These are phyloP conservation scores for Pollenia amentaria DNA, from an alignment of 2,888 invertebrate genomes.

Conservation along the genomic window DNA sequence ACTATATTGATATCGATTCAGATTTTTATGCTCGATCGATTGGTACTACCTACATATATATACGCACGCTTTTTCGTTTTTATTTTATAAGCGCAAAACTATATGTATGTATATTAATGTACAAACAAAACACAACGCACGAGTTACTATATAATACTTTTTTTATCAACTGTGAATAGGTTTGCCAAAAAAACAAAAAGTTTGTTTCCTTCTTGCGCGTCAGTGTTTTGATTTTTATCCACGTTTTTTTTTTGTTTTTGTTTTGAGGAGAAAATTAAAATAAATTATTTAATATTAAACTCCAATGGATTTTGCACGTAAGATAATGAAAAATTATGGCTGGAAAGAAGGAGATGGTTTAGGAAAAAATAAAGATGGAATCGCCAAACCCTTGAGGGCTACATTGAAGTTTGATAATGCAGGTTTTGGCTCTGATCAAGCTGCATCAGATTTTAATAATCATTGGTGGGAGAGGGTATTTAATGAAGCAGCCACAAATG, in stretches of 20 bases:
- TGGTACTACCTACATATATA: too few species aligned
- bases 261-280: background rate
- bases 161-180: too few species aligned
- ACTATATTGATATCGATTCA: too few species aligned
- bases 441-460: conserved; percentile 89
- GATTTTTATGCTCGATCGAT: too few species aligned
- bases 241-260: conserved; percentile 32
- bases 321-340: conserved; percentile 82
- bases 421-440: conserved; percentile 91
- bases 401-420: conserved; percentile 91
- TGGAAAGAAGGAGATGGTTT: conserved; percentile 87
- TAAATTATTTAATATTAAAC: conserved; percentile 1
- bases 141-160: too few species aligned
- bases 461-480: conserved; percentile 94
- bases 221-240: conserved; percentile 36
- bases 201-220: too few species aligned
- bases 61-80: too few species aligned
- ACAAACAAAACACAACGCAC: too few species aligned
- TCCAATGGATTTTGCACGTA: conserved; percentile 83
- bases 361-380: conserved; percentile 92
- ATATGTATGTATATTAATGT: too few species aligned
- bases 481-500: conserved; percentile 89
- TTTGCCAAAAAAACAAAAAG: too few species aligned
- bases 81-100: too few species aligned
- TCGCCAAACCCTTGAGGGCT: conserved; percentile 90